Percentiles rank a stretch among this genome's conserved stretches.
Evolutionary conservation across 2,888 invertebrate genomes (phyloP).

Genomic region (Hecatera dysodea): DNA sequence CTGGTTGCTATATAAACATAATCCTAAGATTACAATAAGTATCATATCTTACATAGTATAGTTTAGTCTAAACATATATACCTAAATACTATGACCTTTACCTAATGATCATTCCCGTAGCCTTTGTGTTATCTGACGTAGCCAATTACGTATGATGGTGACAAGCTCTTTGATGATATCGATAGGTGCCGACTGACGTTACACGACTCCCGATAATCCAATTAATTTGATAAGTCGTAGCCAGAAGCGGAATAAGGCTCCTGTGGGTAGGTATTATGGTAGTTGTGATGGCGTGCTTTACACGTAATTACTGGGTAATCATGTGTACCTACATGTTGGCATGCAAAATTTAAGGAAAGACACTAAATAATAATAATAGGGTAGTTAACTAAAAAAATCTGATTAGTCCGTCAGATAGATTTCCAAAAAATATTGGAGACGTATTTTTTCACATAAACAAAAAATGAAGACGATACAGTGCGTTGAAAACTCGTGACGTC

Average conservation of each 20-base stretch:
- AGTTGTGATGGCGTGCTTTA: not conserved
- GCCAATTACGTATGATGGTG: constrained; percentile 53
- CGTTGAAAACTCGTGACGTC: too few relatives aligned
- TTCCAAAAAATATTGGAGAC: too few relatives aligned
- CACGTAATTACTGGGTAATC: not conserved
- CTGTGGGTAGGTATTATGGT: constrained; percentile 6
- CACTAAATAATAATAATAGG: too few relatives aligned
- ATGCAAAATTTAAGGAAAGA: not conserved
- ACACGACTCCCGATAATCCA: constrained; percentile 53
- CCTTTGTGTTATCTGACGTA: constrained; percentile 40
- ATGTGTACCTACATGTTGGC: not conserved
- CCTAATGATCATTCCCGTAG: not conserved
- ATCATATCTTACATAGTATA: constrained; percentile 3
- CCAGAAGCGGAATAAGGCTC: constrained; percentile 12
- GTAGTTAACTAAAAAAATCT: too few relatives aligned
- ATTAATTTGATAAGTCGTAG: constrained; percentile 44
- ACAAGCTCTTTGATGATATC: constrained; percentile 59
- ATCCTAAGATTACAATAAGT: not conserved
- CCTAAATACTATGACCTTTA: constrained; percentile 1
- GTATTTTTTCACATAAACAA: too few relatives aligned
- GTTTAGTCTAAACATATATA: not conserved
- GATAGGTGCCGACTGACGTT: constrained; percentile 53
- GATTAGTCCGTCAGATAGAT: too few relatives aligned
- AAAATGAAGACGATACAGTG: too few relatives aligned
- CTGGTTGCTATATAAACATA: too few relatives aligned